Evolutionary conservation across 1,140 invertebrate genomes (phyloP), one percentile per base, ranked within the genome.

Genomic region (Listronotus oregonensis): DNA sequence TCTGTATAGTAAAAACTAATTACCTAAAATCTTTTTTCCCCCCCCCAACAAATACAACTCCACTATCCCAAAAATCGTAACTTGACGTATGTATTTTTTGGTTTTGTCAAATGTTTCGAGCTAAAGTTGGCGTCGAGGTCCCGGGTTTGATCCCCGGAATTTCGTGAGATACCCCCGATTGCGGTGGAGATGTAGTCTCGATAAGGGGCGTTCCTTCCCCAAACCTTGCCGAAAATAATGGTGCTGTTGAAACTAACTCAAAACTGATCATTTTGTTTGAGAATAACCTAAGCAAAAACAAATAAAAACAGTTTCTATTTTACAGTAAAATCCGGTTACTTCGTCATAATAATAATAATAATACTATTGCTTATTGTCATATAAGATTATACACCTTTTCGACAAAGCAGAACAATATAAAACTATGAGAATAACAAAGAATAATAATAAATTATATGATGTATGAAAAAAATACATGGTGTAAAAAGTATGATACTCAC

Each of bases 161-260:
- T 96, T 92, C 0, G 94, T 96, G 59, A 96, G 74, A 78, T 96
- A 96, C 96, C 94, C 2, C 94, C 92, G 12, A 94, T 78, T 93
- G 92, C n/a, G 27, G 93, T 95, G 46, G 90, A 90, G 64, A 96
- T 95, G 75, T 96, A 96, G 80, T 96, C 94, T 96, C 94, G 62
- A 96, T 90, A 73, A 96, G 95, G 0, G 93, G 91, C 21, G 88
- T 87, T 11, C 92, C 92, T 78, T 92, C 87, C 90, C 75, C 1
- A 84, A 81, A n/a, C 92, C 93, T 82, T 92, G 86, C 3, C 90
- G 17, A 14, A 64, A 37, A 75, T 21, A 78, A 76, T n/a, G 6
- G 17, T 57, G 18, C 56, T 21, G 46, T 17, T 59, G 66, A 58
- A 42, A 37, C 43, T 47, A 70, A 50, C 27, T 62, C 62, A 69